Base-by-base conservation (phyloP, 1,140 invertebrate genomes). In the Wiebesia pumilae region DNA sequence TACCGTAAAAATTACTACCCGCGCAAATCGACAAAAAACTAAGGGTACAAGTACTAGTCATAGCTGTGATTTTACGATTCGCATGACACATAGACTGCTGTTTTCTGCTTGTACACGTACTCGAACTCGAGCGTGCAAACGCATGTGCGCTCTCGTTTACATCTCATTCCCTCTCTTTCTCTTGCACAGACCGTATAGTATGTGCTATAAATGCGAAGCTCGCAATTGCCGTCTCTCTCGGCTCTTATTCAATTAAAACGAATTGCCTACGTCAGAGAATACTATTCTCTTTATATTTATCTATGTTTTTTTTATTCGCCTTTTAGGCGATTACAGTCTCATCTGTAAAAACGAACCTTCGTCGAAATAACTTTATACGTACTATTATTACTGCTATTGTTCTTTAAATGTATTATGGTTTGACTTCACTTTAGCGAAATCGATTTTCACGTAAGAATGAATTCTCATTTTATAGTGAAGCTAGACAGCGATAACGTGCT, bases 221-320 rank as follows among this genome's bases (percentile, higher is more conserved):
- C 87, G 83, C 80, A 58, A 27, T 58, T 54, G 38, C 47, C 19
- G 62, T 84, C 47, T 65, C 27, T 65, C 24, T 33, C 67, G 33
- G 40, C 65, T 58, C 80, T 54, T 79, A 88, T 88, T 88, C 89
- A 90, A 90, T 90, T 90, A 90, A 89, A 89, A 88, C 84, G 84
- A 89, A 89, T 89, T 88, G 88, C 88, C 88, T 88, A 81, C 87
- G 87, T 89, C 88, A 89, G 73, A 85, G 75, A 71, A 65, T 27
- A 27, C 7, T 73, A 73, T 67, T 71, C 88, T 71, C 65, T 65
- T 81, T 83, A 69, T 82, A 83, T 71, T 65, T 62, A 35, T 78
- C 9, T 62, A 38, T 27, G 27, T 71, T n/a, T 83, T 51, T 47
- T 77, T 62, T 58, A 43, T 77, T 19, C 7, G 14, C 19, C n/a